Conservation (phyloP, 2,888 invertebrate species). For the Tortricodes alternella region DNA sequence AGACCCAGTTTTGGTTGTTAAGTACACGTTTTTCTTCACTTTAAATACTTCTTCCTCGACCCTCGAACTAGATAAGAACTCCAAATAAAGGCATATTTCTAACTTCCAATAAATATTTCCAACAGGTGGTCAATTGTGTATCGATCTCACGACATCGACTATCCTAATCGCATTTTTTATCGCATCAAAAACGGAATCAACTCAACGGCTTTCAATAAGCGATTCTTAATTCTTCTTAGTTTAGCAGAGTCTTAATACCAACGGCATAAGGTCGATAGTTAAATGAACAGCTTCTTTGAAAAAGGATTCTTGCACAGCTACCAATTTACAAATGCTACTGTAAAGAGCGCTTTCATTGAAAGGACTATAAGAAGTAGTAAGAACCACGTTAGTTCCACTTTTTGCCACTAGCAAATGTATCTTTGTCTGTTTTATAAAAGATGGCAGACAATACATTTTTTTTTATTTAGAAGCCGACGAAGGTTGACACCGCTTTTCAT, state of each 20-base stretch:
- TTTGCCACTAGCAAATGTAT: not conserved
- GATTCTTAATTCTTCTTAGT: slow-evolving; percentile 61
- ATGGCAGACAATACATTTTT: slow-evolving; percentile 34
- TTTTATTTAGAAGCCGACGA: slow-evolving; percentile 31
- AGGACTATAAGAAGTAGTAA: not conserved
- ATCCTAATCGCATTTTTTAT: slow-evolving; percentile 27
- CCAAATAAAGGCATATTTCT: too few relatives aligned
- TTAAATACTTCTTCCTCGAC: too few relatives aligned
- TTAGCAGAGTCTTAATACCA: not conserved
- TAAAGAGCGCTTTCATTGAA: not conserved
- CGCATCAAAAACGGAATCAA: slow-evolving; percentile 36
- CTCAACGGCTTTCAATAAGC: slow-evolving; percentile 52
- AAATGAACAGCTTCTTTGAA: not conserved
- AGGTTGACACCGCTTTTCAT: slow-evolving; percentile 53
- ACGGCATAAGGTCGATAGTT: not conserved
- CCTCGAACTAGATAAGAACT: too few relatives aligned
- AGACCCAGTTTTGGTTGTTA: too few relatives aligned
- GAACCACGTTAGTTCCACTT: not conserved
- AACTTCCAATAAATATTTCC: too few relatives aligned
- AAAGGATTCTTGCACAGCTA: slow-evolving; percentile 19
- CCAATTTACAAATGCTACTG: slow-evolving; percentile 11
- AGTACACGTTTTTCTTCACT: too few relatives aligned
- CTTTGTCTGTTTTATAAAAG: slow-evolving; percentile 26
- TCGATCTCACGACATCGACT: slow-evolving; percentile 24
- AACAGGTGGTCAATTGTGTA: slow-evolving; percentile 30